Evolutionary conservation across 2,888 invertebrate species (phyloP).

Genomic region (Cerastoderma edule): DNA sequence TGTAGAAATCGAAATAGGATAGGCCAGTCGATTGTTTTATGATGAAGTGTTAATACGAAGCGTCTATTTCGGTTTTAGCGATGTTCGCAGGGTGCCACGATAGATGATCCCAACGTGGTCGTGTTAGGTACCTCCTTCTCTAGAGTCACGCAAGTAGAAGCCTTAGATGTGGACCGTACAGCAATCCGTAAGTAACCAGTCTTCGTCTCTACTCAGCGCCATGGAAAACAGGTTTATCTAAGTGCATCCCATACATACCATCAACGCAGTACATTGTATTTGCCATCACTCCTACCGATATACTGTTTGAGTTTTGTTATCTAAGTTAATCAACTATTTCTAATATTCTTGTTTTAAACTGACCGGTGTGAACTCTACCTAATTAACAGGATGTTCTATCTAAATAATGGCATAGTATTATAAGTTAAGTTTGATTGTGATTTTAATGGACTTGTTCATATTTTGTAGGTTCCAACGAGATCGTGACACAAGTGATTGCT

Average conservation of each 20-base stretch:
- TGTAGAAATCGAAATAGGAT: too few relatives aligned
- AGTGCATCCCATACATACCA: not conserved
- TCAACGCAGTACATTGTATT: not conserved
- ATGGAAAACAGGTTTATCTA: not conserved
- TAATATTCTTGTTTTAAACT: too few relatives aligned
- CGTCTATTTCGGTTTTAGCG: not conserved
- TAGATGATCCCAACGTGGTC: not conserved
- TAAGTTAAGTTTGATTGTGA: too few relatives aligned
- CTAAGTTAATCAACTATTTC: too few relatives aligned
- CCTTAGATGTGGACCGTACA: not conserved
- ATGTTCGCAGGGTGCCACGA: conserved; percentile 5
- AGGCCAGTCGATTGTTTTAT: too few relatives aligned
- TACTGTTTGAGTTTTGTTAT: too few relatives aligned
- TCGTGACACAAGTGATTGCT: not conserved
- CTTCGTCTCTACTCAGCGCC: not conserved
- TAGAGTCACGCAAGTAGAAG: not conserved
- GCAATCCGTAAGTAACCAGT: not conserved
- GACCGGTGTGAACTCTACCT: too few relatives aligned
- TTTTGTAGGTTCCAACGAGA: not conserved
- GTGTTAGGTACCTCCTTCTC: not conserved
- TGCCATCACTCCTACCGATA: not conserved
- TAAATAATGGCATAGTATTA: too few relatives aligned
- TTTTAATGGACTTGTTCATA: too few relatives aligned
- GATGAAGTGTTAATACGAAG: too few relatives aligned
- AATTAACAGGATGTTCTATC: too few relatives aligned